phyloP scores from a whole-genome alignment of 2,888 invertebrate genomes.

The Pilophorus perplexus region DNA sequence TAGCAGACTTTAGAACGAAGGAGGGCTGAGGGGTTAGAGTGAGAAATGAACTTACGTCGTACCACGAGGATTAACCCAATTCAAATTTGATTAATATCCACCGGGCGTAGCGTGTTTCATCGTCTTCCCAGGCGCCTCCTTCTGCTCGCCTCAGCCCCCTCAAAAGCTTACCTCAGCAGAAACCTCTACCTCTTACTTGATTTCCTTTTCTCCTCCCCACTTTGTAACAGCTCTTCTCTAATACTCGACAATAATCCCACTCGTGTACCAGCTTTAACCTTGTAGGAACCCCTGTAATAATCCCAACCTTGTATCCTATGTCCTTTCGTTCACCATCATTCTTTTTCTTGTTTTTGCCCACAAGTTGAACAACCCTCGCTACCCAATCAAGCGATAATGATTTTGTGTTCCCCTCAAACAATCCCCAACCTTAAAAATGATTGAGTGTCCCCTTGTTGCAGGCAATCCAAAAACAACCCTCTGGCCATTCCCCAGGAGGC shows the following conservation, averaged over 20 bases:
- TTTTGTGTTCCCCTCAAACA: no score
- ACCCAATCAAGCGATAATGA: no score
- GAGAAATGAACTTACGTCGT: constrained; percentile 35
- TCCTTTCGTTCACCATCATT: no score
- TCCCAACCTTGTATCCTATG: no score
- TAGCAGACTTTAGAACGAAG: background rate
- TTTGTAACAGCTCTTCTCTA: background rate
- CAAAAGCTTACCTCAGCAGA: background rate
- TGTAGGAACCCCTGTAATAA: no score
- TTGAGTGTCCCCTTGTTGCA: no score
- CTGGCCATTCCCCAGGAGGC: no score
- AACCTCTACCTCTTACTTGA: background rate
- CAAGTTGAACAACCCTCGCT: no score
- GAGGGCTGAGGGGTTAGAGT: constrained; percentile 9
- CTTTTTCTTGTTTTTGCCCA: no score
- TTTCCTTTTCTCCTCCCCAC: constrained; percentile 9
- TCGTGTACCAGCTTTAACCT: no score
- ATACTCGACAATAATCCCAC: background rate
- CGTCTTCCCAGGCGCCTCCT: background rate
- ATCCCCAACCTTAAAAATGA: no score
- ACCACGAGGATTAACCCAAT: constrained; percentile 35
- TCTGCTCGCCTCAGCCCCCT: background rate
- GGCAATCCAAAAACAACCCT: no score
- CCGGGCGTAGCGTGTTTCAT: constrained; percentile 15
- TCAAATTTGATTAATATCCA: constrained; percentile 40